Base-by-base conservation (phyloP, 1,140 invertebrate species). In the Solenopsis invicta region DNA sequence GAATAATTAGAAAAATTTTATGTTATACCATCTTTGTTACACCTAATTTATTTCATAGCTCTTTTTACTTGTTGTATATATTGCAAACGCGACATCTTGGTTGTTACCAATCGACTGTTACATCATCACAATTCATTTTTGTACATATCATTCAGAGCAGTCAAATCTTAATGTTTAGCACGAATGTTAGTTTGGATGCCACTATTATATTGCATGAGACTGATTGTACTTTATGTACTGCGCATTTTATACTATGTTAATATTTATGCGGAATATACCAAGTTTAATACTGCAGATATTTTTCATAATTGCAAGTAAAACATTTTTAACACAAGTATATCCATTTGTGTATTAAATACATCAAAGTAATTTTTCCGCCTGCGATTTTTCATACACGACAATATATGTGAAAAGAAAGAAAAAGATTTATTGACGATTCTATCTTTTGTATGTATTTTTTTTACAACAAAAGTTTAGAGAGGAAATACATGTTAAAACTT, bases 41-140 rank as follows among this genome's bases (percentile, higher is more conserved):
- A 16, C 13, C 1, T 80, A 80, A 80, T 80, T 71, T 81, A 71
- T 81, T 71, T 71, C 29, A 45, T 71, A 71, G 16, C 10, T 24
- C 29, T 6, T 67, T 50, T 80, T 37, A 67, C 12, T 56, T 71
- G 71, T 81, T 69, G 16, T 50, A n/a, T 77, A 29, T 45, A 48
- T n/a, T 18, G 4, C 52, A 56, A 78, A 13, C 13, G 6, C 13
- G 34, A 59, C 4, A 52, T 34, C 2, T 34, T 34, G 21, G 4
- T 62, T 24, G 2, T 61, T 77, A 45, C 16, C 16, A n/a, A 45
- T 62, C 21, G 34, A 61, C 10, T 64, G 18, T 78, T 66, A 9
- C 4, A 66, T 48, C 4, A 37, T 75, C 5, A 41, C 12, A 21
- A 41, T 5, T 64, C 12, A 1, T n/a, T 78, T 62, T 62, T 64